Evolutionary conservation across 2,113 vertebrate genomes (phyloP), one percentile per base, ranked within the genome.

Genomic region (Psilopsiagon aurifrons): DNA sequence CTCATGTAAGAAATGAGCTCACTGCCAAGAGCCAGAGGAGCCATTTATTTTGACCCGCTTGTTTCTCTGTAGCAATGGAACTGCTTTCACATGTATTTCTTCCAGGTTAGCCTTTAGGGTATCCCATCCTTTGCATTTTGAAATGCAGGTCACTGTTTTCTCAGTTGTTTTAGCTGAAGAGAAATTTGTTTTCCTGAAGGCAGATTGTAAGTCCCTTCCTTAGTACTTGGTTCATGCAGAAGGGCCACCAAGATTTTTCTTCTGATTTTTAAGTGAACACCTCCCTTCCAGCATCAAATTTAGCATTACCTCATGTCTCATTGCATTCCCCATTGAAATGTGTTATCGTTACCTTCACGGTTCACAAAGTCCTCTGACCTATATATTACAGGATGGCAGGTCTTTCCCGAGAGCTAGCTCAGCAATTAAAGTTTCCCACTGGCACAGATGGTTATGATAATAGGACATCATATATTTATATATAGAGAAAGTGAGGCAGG

Each of bases 381-480:
- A 91, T 91, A 95, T 97, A 83, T 96, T 96, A 79, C 55, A 92
- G 92, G 84, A 92, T 77, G 86, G 75, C 63, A 95, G 91, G 95
- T 94, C 86, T 96, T 97, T 95, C 92, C 88, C 74, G 80, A 94
- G 90, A 96, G 70, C 92, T 89, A 82, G 63, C 88, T 97, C 92
- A 94, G 95, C 92, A 96, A 95, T 95, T 97, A 94, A 94, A 87
- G 87, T 82, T 94, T 94, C 91, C 67, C 83, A 87, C 86, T 94
- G 92, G 92, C 96, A 95, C 96, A 95, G 91, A 96, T 92, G 90
- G 94, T 88, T 95, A 87, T 87, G 92, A 88, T 97, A 95, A 94
- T 91, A 91, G 88, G 88, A 62, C 94, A 90, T 88, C 78, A 76
- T 90, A 62, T 96, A 95, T 95, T 94, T 96, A 79, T 94, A 82